These are phyloP conservation scores for Tamandua tetradactyla DNA, from an alignment of 2,797 vertebrate species.

Conservation along the genomic window DNA sequence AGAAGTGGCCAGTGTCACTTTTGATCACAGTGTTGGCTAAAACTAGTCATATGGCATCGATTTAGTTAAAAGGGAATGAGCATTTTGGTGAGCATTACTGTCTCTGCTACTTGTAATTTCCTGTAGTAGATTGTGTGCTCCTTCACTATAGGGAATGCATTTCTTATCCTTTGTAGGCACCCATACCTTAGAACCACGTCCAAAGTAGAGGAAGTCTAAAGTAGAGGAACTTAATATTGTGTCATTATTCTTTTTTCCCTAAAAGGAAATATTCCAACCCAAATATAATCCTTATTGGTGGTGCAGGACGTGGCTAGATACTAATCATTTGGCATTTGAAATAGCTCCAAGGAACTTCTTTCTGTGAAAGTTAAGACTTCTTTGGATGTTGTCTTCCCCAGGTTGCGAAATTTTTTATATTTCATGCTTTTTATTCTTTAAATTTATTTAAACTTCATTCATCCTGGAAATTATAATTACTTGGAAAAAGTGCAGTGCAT, in stretches of 20 bases:
- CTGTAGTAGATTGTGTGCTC: background rate
- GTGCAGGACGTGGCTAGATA: background rate
- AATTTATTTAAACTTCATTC: slow-evolving; percentile 50
- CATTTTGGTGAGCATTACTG: background rate
- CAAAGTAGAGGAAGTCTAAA: background rate
- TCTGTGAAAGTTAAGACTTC: background rate
- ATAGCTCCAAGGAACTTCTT: background rate
- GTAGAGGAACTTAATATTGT: background rate
- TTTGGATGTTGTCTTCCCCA: background rate
- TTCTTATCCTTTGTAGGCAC: background rate
- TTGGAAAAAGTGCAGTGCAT: slow-evolving; percentile 46
- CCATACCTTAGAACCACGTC: background rate
- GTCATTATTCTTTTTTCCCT: background rate
- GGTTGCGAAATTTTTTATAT: slow-evolving; percentile 42
- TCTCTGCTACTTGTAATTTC: background rate
- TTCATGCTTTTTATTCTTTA: slow-evolving; percentile 14
- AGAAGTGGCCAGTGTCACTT: background rate
- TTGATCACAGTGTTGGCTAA: background rate
- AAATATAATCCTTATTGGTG: background rate
- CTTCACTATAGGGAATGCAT: background rate
- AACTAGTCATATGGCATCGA: background rate
- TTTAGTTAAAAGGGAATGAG: background rate
- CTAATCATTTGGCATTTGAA: background rate
- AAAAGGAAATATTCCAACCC: background rate
- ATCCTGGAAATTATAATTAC: slow-evolving; percentile 58